Conservation (phyloP, 2,113 vertebrate species). For the Macrotus californicus region DNA sequence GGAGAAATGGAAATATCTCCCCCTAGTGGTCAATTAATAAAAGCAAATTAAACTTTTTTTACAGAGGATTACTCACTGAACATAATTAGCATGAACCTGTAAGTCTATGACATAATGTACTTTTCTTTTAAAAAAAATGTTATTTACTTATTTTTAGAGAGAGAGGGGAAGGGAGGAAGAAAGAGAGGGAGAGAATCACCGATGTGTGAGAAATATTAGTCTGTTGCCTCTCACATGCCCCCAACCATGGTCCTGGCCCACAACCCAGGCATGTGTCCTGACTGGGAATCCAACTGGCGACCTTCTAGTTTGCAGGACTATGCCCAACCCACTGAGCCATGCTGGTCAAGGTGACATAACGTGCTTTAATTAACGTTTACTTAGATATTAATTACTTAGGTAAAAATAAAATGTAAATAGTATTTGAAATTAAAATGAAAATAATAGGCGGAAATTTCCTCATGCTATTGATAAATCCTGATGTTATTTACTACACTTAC, state of each 20-base stretch:
- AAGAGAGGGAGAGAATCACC: too few species aligned
- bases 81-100: neutral
- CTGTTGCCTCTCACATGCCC: too few species aligned
- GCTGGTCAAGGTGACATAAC: too few species aligned
- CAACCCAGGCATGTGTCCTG: too few species aligned
- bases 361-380: neutral
- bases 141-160: too few species aligned
- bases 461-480: neutral
- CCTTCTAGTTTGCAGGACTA: too few species aligned
- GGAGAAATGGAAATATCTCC: slow-evolving; percentile 50
- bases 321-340: too few species aligned
- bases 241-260: too few species aligned
- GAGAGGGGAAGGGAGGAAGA: too few species aligned
- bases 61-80: neutral
- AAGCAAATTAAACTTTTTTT: neutral
- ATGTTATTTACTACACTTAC: neutral
- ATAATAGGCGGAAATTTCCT: neutral
- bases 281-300: too few species aligned
- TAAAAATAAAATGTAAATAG: neutral
- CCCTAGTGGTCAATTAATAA: slow-evolving; percentile 68
- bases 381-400: neutral
- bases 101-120: neutral
- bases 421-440: neutral
- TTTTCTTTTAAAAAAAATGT: neutral
- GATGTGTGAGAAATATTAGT: too few species aligned